Conservation (phyloP, 2,113 vertebrate species). For the Marcusenius ussheri region DNA sequence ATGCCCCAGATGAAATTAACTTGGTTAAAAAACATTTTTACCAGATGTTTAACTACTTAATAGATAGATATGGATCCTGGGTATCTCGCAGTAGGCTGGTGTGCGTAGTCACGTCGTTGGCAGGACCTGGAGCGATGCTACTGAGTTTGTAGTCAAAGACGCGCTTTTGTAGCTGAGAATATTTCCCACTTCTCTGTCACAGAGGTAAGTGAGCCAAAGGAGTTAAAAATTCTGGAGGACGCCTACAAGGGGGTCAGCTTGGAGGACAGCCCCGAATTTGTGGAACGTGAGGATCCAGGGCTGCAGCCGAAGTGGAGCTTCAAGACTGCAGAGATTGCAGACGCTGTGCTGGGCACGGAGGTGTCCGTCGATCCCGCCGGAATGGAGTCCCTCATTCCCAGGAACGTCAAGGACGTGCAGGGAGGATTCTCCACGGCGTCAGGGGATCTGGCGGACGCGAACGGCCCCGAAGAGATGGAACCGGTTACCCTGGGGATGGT, state of each 20-base stretch:
- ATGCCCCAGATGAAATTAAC: not conserved
- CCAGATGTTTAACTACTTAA: not conserved
- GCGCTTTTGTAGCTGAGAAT: not conserved
- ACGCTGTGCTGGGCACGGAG: conserved; percentile 66
- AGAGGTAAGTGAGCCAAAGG: conserved; percentile 42
- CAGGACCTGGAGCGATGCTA: not conserved
- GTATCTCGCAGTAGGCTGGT: not conserved
- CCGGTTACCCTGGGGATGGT: conserved; percentile 55
- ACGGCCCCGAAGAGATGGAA: conserved; percentile 29
- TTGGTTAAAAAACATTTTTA: not conserved
- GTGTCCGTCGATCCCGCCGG: conserved; percentile 47
- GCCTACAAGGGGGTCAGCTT: conserved; percentile 5
- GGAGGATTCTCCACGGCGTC: conserved; percentile 34
- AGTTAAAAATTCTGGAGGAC: conserved; percentile 37
- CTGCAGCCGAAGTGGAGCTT: conserved; percentile 53
- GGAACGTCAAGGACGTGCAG: conserved; percentile 50
- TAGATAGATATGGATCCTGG: not conserved
- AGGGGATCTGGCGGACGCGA: conserved; percentile 44
- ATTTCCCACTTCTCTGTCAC: not conserved
- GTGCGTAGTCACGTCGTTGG: not conserved
- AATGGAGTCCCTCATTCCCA: conserved; percentile 68
- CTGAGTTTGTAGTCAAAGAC: not conserved
- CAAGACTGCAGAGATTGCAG: conserved; percentile 67
- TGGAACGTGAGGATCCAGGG: conserved; percentile 40
- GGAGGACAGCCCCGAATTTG: conserved; percentile 50